Conservation (phyloP, 2,888 invertebrate species). For the Leptopterna dolabrata region DNA sequence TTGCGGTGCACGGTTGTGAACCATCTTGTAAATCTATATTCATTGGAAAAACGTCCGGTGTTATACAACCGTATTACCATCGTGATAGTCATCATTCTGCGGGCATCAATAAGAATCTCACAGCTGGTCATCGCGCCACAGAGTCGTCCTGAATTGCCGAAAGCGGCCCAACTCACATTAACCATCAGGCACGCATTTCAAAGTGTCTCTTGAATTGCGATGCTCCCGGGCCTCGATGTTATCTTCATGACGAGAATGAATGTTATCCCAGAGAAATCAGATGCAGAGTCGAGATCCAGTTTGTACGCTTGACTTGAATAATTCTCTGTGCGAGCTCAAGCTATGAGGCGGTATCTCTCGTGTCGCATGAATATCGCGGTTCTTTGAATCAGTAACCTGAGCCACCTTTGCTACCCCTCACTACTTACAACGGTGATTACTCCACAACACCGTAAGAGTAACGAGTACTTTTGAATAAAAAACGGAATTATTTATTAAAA, state of each 20-base stretch:
- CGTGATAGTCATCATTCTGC: not conserved
- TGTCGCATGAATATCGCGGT: not conserved
- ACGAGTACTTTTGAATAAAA: too few species aligned
- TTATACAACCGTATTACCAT: not conserved
- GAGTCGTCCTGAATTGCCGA: too few species aligned
- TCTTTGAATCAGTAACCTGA: not conserved
- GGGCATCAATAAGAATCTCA: not conserved
- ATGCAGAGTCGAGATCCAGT: not conserved
- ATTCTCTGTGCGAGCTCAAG: not conserved
- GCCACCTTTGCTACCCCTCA: too few species aligned
- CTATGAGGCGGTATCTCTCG: not conserved
- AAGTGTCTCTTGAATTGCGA: not conserved
- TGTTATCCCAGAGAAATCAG: not conserved
- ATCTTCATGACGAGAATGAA: not conserved
- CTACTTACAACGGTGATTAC: too few species aligned
- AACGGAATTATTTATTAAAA: too few species aligned
- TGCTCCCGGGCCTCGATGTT: not conserved
- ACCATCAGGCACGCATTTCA: not conserved
- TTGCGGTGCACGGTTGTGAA: too few species aligned
- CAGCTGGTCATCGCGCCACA: not conserved
- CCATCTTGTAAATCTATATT: too few species aligned
- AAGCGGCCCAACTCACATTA: not conserved
- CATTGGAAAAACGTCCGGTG: not conserved
- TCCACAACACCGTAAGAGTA: too few species aligned
- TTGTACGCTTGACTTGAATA: not conserved